Evolutionary conservation across 2,888 invertebrate genomes (phyloP).

Genomic region (Noctua janthe): DNA sequence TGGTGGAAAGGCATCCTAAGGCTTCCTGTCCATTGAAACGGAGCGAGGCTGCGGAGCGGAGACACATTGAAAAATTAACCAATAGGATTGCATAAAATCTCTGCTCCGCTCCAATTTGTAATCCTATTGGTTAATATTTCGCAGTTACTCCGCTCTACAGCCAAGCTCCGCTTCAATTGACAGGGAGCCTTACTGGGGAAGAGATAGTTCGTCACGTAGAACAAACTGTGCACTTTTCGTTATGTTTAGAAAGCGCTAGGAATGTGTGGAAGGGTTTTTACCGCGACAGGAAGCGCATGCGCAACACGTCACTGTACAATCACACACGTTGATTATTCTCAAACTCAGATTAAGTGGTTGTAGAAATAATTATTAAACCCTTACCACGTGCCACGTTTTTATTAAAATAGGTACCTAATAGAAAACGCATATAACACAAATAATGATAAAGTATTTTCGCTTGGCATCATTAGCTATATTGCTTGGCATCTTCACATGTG

Average conservation of each 20-base stretch:
- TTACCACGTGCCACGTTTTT: background rate
- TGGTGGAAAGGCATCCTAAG: no score
- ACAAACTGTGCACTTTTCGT: background rate
- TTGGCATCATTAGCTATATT: conserved; percentile 2
- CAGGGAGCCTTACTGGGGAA: no score
- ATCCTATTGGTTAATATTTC: no score
- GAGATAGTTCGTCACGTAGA: background rate
- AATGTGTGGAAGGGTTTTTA: background rate
- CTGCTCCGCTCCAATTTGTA: no score
- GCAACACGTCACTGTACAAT: background rate
- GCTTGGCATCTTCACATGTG: background rate
- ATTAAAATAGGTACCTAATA: background rate
- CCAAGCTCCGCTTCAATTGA: no score
- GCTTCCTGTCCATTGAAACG: no score
- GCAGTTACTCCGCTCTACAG: no score
- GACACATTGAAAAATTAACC: no score
- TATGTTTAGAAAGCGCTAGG: background rate
- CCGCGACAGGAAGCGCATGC: background rate
- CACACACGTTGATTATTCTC: background rate
- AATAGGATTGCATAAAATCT: no score
- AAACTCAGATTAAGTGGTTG: background rate
- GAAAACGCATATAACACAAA: background rate
- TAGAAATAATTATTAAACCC: background rate
- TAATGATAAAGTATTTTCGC: background rate
- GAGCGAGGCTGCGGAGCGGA: no score